These are phyloP conservation scores for Lynx canadensis DNA, from an alignment of 2,113 vertebrate genomes.

Conservation along the genomic window DNA sequence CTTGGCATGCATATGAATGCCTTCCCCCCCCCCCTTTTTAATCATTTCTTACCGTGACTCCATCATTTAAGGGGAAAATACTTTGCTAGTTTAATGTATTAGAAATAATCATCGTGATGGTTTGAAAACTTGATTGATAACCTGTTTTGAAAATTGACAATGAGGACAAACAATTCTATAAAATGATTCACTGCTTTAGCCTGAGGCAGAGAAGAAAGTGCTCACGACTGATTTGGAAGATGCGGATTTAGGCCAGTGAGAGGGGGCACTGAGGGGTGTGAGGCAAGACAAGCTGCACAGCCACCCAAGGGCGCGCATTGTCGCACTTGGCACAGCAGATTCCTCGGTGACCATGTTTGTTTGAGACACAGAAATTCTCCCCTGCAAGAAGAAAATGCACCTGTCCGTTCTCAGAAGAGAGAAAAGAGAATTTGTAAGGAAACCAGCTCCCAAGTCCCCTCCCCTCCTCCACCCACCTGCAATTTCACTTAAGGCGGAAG, in stretches of 20 bases:
- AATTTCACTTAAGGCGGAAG: background rate
- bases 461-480: background rate
- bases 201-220: background rate
- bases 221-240: background rate
- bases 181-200: background rate
- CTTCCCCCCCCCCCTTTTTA: background rate
- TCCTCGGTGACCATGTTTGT: background rate
- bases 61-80: background rate
- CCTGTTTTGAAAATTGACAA: background rate
- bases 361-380: background rate
- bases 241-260: too few relatives aligned
- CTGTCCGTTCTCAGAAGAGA: background rate
- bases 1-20: background rate
- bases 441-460: background rate
- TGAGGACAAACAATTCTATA: background rate
- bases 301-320: accelerated
- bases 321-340: background rate
- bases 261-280: too few relatives aligned
- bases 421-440: background rate
- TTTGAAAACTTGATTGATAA: background rate
- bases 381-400: background rate
- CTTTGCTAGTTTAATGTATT: background rate
- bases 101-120: background rate
- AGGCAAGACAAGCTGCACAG: background rate
- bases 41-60: background rate